Evolutionary conservation across 2,113 vertebrate genomes (phyloP), one percentile per base, ranked within the genome.

Genomic region (Nibea coibor): DNA sequence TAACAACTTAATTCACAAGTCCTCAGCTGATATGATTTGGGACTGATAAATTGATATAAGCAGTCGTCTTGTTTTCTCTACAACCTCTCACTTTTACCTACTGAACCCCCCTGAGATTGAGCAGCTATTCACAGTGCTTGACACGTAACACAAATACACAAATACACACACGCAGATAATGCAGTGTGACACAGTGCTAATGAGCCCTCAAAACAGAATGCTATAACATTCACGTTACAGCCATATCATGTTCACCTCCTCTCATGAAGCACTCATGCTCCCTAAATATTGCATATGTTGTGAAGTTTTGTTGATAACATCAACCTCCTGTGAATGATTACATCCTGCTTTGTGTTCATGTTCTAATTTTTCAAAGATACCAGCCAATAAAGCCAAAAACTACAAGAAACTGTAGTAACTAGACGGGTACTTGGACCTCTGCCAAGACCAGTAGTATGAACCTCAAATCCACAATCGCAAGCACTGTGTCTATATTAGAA

Each of bases 231-330:
- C 51, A 75, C 74, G 56, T 83, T 69, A 56, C 39, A 42, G 15
- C 47, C 57, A 22, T 75, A 83, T 77, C 84, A 72, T 77, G 64
- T 58, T 85, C 84, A 79, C 72, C 80, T 82, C n/a, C 66, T 26
- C 63, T 82, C 76, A 87, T 87, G 12, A 85, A 91, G 82, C 58
- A 82, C 85, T 82, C 17, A 88, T 50, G 35, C 56, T 61, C 45
- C 35, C 45, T 83, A 53, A 90, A 87, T 90, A 86, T 86, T 87
- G 61, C 67, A 86, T 81, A 80, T 65, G 66, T 81, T 83, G 69
- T 76, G 75, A 81, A 71, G 59, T 85, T 78, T 73, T 72, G 65
- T 81, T 84, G 66, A 57, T 76, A 35, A 26, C 53, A 59, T 53
- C 59, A 51, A 69, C 58, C 57, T 58, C 17, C 4, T 16, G 54